Conservation (phyloP, 2,888 invertebrate genomes). For the Argyra leucocephala region DNA sequence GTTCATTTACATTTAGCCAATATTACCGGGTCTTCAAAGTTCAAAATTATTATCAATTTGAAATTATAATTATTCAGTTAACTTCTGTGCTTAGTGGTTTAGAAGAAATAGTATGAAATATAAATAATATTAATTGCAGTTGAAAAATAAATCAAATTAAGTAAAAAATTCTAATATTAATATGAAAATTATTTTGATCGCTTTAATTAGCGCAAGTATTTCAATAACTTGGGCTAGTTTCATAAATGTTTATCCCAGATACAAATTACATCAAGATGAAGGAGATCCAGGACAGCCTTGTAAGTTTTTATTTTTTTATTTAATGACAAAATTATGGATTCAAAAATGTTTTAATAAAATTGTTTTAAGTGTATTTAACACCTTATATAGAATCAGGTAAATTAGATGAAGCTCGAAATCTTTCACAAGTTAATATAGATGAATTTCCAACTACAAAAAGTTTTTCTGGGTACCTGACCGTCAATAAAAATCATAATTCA, state of each 20-base stretch:
- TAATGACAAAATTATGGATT: not conserved
- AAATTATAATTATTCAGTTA: not conserved
- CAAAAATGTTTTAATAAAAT: not conserved
- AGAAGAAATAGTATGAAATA: too few species aligned
- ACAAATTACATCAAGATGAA: constrained; percentile 29
- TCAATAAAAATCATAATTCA: constrained; percentile 60
- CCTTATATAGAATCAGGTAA: constrained; percentile 29
- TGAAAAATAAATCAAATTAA: not conserved
- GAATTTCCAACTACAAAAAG: constrained; percentile 37
- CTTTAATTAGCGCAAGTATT: not conserved
- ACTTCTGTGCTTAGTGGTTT: not conserved
- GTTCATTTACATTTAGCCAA: not conserved
- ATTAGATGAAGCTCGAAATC: constrained; percentile 37
- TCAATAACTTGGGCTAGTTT: constrained; percentile 27
- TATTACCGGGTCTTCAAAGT: not conserved
- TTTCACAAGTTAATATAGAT: constrained; percentile 32
- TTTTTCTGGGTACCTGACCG: constrained; percentile 53
- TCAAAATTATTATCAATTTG: not conserved
- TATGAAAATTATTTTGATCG: not conserved
- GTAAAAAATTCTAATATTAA: not conserved
- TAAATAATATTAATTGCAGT: not conserved
- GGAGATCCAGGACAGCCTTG: constrained; percentile 45
- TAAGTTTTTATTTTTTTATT: not conserved
- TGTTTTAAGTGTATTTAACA: constrained; percentile 14
- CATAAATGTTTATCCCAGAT: constrained; percentile 42